These are phyloP conservation scores for Cactoblastis cactorum DNA, from an alignment of 2,888 invertebrate genomes.

Conservation along the genomic window DNA sequence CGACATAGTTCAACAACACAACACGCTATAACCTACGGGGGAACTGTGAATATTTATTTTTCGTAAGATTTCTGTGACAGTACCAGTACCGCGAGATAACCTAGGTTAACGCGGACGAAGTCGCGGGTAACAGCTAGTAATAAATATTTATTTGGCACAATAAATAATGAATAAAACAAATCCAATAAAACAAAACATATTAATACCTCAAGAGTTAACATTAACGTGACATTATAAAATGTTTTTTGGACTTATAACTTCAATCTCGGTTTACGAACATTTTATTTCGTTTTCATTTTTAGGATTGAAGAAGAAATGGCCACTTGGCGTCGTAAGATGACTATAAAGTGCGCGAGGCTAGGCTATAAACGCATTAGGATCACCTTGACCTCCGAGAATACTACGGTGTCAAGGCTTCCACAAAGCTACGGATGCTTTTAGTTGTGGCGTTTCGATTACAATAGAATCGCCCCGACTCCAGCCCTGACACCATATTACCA, in stretches of 20 bases:
- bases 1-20: too few relatives aligned
- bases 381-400: constrained; percentile 57
- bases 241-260: neutral
- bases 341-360: constrained; percentile 55
- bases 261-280: constrained; percentile 27
- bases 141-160: too few relatives aligned
- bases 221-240: too few relatives aligned
- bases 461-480: constrained; percentile 28
- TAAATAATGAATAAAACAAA: too few relatives aligned
- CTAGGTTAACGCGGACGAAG: too few relatives aligned
- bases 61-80: too few relatives aligned
- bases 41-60: too few relatives aligned
- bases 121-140: too few relatives aligned
- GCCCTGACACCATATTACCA: constrained; percentile 39
- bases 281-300: constrained; percentile 42
- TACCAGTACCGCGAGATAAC: too few relatives aligned
- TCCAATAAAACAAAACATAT: too few relatives aligned
- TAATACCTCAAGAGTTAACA: too few relatives aligned
- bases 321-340: constrained; percentile 41
- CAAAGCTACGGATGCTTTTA: constrained; percentile 44
- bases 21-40: too few relatives aligned
- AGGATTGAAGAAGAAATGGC: constrained; percentile 36
- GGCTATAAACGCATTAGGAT: constrained; percentile 52
- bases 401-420: constrained; percentile 51
- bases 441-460: constrained; percentile 38